Evolutionary conservation across 2,797 vertebrate species (phyloP).

Genomic region (Gymnocypris eckloni): DNA sequence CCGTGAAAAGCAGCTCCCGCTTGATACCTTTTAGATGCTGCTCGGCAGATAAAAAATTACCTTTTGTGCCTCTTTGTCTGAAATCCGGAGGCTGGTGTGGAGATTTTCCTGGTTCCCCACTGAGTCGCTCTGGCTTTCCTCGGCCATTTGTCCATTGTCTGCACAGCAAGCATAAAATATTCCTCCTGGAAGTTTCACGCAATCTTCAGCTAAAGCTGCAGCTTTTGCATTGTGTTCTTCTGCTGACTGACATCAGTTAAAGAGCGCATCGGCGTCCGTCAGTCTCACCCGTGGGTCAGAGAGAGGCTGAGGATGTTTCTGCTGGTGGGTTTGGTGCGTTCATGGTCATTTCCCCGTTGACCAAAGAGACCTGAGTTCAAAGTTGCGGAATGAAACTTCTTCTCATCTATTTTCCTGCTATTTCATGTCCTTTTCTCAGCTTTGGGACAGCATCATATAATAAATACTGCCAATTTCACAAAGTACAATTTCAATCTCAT

Average conservation of each 20-base stretch:
- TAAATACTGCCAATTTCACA: neutral
- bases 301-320: constrained; percentile 15
- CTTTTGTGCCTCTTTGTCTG: constrained; percentile 49
- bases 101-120: constrained; percentile 41
- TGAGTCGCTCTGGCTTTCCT: constrained; percentile 46
- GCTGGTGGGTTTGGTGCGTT: constrained; percentile 4
- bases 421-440: neutral
- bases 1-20: constrained; percentile 45
- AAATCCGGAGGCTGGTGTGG: constrained; percentile 51
- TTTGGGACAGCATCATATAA: constrained; percentile 1
- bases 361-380: constrained; percentile 3
- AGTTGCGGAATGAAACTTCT: neutral
- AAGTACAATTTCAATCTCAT: neutral
- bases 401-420: neutral
- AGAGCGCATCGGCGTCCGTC: neutral
- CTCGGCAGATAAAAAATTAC: constrained; percentile 46
- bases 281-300: constrained; percentile 12
- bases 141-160: constrained; percentile 46
- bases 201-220: constrained; percentile 25
- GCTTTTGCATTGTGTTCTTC: constrained; percentile 36
- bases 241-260: constrained; percentile 45
- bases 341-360: constrained; percentile 1
- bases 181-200: constrained; percentile 42
- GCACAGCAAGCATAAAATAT: constrained; percentile 49
- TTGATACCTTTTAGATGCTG: constrained; percentile 51